A percentile compares a stretch with the other conserved stretches of the same genome.
phyloP scores from a whole-genome alignment of 2,113 vertebrate genomes.

The Holacanthus passer region DNA sequence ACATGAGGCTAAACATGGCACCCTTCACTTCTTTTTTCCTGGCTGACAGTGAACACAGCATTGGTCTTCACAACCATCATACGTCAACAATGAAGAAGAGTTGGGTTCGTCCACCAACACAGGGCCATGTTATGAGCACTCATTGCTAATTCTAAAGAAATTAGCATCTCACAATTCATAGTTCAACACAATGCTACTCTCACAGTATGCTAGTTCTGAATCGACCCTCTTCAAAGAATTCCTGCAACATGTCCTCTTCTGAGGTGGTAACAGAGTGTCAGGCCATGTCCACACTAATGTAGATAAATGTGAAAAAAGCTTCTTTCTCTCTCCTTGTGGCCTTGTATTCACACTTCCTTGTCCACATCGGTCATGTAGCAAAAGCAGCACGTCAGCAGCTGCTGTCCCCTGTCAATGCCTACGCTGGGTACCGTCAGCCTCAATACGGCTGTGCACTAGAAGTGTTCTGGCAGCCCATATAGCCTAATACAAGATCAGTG shows the following conservation, averaged over 20 bases:
- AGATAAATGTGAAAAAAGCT: background rate
- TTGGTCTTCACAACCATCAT: slow-evolving; percentile 13
- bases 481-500: background rate
- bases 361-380: background rate
- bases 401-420: background rate
- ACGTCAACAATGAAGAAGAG: slow-evolving; percentile 13
- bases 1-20: slow-evolving; percentile 26
- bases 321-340: background rate
- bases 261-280: background rate
- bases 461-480: background rate
- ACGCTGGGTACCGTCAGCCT: background rate
- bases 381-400: background rate
- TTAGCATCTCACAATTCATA: slow-evolving; percentile 5
- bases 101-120: background rate
- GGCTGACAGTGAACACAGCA: slow-evolving; percentile 15
- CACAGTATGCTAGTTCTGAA: background rate
- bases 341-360: background rate
- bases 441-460: background rate
- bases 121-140: background rate
- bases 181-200: background rate
- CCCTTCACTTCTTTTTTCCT: slow-evolving; percentile 18
- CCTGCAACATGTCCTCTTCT: background rate
- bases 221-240: background rate
- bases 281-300: slow-evolving; percentile 10
- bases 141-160: background rate